phyloP scores from a whole-genome alignment of 2,888 invertebrate species.

The Rosalia funebris region DNA sequence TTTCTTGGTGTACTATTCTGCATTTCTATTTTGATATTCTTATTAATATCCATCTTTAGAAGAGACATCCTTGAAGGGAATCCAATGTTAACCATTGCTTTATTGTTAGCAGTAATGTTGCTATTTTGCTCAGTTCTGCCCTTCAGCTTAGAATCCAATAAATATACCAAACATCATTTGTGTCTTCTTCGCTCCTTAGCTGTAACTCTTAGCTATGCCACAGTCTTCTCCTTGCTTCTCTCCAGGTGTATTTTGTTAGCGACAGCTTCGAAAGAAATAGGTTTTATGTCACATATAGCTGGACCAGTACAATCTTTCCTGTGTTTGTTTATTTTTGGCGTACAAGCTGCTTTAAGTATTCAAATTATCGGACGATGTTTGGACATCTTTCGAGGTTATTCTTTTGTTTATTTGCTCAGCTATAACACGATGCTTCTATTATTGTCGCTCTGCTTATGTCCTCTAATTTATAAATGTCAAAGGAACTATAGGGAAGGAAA shows the following conservation, averaged over 20 bases:
- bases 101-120: slow-evolving; percentile 65
- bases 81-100: slow-evolving; percentile 67
- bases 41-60: slow-evolving; percentile 72
- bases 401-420: slow-evolving; percentile 67
- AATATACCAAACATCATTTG: slow-evolving; percentile 39
- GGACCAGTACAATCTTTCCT: slow-evolving; percentile 75
- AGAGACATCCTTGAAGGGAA: slow-evolving; percentile 76
- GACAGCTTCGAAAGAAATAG: slow-evolving; percentile 73
- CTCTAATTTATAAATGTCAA: slow-evolving; percentile 72
- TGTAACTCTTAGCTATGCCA: slow-evolving; percentile 70
- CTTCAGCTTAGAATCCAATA: slow-evolving; percentile 63
- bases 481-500: slow-evolving; percentile 77
- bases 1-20: slow-evolving; percentile 73
- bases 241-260: slow-evolving; percentile 74
- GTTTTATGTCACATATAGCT: slow-evolving; percentile 76
- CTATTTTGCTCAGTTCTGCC: slow-evolving; percentile 67
- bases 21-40: slow-evolving; percentile 72
- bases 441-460: slow-evolving; percentile 68
- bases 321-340: slow-evolving; percentile 71
- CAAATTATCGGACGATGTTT: slow-evolving; percentile 64
- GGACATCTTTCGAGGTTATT: slow-evolving; percentile 64
- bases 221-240: slow-evolving; percentile 72
- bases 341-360: slow-evolving; percentile 69
- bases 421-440: slow-evolving; percentile 73
- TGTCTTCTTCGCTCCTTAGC: slow-evolving; percentile 70